Percentiles rank a stretch among this genome's conserved stretches.
phyloP scores from a whole-genome alignment of 2,797 vertebrate genomes.

The Acanthiza pusilla region DNA sequence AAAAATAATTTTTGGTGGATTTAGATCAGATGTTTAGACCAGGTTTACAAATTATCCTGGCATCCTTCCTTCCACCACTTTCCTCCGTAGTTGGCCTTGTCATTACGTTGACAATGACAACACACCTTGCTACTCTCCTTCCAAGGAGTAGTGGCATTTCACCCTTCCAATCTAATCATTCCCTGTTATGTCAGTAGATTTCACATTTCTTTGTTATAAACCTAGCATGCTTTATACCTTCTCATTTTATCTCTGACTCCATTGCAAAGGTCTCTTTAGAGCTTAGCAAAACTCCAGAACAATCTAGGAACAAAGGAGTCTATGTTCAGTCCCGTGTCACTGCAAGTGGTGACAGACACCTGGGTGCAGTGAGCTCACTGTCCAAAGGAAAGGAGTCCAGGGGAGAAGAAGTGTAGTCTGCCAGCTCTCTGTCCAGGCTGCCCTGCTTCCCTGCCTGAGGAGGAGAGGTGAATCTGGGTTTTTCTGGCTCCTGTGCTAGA shows the following conservation, averaged over 20 bases:
- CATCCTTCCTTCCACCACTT: not conserved
- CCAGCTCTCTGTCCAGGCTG: not conserved
- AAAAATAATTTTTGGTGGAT: not conserved
- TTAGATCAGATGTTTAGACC: not conserved
- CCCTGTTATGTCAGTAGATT: not conserved
- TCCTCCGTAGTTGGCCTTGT: not conserved
- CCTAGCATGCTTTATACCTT: not conserved
- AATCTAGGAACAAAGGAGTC: not conserved
- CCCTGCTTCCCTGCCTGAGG: not conserved
- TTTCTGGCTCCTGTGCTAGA: not conserved
- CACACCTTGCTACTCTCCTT: not conserved
- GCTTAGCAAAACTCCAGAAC: not conserved
- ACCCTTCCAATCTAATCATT: not conserved
- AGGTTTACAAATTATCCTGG: not conserved
- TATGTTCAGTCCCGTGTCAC: rapidly evolving
- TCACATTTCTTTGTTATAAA: not conserved
- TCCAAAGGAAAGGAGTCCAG: not conserved
- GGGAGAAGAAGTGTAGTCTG: not conserved
- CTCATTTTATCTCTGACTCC: not conserved
- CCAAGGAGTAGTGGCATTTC: not conserved
- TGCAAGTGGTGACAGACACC: not conserved
- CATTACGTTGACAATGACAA: not conserved
- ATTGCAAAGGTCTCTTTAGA: not conserved
- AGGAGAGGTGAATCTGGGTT: not conserved
- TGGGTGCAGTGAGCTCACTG: not conserved